Evolutionary conservation across 1,140 invertebrate species (phyloP), one percentile per base, ranked within the genome.

Genomic region (Probaryconus sp.): DNA sequence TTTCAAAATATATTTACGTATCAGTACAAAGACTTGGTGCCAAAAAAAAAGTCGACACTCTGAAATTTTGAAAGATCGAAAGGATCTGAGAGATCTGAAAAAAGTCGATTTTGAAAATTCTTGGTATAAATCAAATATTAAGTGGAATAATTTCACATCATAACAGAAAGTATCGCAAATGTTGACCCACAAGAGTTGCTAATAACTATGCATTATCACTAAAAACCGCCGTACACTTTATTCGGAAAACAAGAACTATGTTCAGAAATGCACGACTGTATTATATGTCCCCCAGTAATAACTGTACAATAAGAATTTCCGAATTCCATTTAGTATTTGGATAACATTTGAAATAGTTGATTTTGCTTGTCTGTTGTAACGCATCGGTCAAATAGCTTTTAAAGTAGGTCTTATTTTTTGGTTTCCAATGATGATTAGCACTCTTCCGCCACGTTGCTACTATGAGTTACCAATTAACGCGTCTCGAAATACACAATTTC

Each of bases 341-440:
- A 24, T 31, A 51, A 48, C 35, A 30, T 56, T 67, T 35, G 60
- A 30, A 61, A 68, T 64, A 76, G 56, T 11, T 51, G 70, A 55
- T 72, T 79, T 79, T 74, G 68, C 74, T 53, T 67, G 58, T 53
- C 74, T 78, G n/a, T n/a, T n/a, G 77, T 85, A 87, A 87, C 76
- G 45, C 67, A 47, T 74, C 79, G 48, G 51, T 72, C 79, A 87
- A 87, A 87, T 75, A 86, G 50, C 82, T 81, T 83, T 83, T 83
- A 82, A 78, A 80, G 79, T 65, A 76, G 56, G 78, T 47, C 76
- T 78, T 76, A 81, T 81, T 85, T 83, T 83, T 84, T 53, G 74
- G 79, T 85, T 83, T 81, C 83, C 75, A 80, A 86, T 83, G 74
- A 85, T 84, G 78, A 87, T 85, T 87, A 87, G 78, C 85, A 87